phyloP scores from a whole-genome alignment of 2,797 vertebrate genomes.

The Scarus forsteni region DNA sequence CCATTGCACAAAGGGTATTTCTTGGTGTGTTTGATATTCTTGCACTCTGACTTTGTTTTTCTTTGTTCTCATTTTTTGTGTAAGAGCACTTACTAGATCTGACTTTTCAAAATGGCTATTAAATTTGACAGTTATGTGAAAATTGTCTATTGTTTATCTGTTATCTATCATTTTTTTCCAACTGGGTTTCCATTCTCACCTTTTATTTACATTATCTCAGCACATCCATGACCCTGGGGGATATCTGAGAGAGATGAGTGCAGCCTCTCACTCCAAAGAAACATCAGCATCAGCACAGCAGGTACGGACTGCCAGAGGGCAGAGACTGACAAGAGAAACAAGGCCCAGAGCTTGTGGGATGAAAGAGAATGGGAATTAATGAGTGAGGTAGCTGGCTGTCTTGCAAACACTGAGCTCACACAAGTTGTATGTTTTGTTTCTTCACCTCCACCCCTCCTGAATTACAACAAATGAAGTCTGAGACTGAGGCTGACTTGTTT shows the following conservation, averaged over 20 bases:
- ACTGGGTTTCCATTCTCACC: no score
- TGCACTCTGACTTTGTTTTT: no score
- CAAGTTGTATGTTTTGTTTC: constrained; percentile 47
- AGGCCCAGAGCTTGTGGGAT: constrained; percentile 62
- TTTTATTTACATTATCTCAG: constrained; percentile 22
- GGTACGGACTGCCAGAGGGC: constrained; percentile 63
- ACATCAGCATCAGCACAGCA: constrained; percentile 48
- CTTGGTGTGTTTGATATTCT: no score
- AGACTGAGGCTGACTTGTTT: constrained; percentile 30
- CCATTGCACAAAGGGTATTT: no score
- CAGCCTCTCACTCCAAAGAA: constrained; percentile 56
- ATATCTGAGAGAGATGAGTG: constrained; percentile 55
- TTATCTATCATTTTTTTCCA: no score
- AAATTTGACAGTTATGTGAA: no score
- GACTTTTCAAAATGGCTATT: no score
- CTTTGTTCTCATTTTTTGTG: no score
- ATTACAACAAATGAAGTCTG: constrained; percentile 25
- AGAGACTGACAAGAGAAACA: constrained; percentile 64
- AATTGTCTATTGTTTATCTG: no score
- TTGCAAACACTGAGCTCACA: constrained; percentile 51
- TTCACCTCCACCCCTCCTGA: constrained; percentile 25
- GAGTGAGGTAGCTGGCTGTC: constrained; percentile 65
- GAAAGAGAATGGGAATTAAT: constrained; percentile 74
- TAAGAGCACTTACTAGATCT: no score
- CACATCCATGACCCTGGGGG: constrained; percentile 40